Conservation (phyloP, 2,888 invertebrate species). For the Metalampra italica region DNA sequence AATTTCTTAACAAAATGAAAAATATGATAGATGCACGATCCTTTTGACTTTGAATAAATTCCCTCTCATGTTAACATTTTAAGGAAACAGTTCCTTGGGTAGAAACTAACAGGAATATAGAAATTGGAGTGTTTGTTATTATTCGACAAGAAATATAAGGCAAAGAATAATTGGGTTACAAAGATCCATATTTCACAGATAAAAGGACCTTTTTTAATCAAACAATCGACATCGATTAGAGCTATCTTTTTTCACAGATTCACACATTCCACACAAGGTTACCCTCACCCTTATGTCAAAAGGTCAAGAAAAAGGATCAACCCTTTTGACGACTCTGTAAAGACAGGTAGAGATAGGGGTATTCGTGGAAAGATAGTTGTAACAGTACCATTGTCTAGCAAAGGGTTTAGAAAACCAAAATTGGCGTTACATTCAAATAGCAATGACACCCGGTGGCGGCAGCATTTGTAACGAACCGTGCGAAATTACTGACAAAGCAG, state of each 20-base stretch:
- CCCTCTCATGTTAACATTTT: too few species aligned
- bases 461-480: conserved; percentile 62
- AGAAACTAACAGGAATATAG: too few species aligned
- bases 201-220: conserved; percentile 11
- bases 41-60: too few species aligned
- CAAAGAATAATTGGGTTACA: neutral
- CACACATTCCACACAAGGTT: conserved; percentile 44
- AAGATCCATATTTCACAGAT: neutral
- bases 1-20: too few species aligned
- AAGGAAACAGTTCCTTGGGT: too few species aligned
- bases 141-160: neutral
- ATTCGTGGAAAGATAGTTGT: conserved; percentile 43
- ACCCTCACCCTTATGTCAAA: conserved; percentile 40
- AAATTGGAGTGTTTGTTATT: neutral
- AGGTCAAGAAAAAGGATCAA: conserved; percentile 63
- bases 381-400: conserved; percentile 46
- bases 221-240: conserved; percentile 45
- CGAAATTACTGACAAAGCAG: conserved; percentile 61
- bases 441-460: conserved; percentile 43
- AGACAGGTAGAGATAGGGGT: conserved; percentile 56
- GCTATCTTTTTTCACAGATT: conserved; percentile 39
- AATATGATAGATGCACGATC: too few species aligned
- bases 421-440: conserved; percentile 69
- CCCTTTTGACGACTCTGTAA: conserved; percentile 50
- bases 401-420: conserved; percentile 64